Conservation (phyloP, 2,888 invertebrate genomes). For the Cephus sareptanus region DNA sequence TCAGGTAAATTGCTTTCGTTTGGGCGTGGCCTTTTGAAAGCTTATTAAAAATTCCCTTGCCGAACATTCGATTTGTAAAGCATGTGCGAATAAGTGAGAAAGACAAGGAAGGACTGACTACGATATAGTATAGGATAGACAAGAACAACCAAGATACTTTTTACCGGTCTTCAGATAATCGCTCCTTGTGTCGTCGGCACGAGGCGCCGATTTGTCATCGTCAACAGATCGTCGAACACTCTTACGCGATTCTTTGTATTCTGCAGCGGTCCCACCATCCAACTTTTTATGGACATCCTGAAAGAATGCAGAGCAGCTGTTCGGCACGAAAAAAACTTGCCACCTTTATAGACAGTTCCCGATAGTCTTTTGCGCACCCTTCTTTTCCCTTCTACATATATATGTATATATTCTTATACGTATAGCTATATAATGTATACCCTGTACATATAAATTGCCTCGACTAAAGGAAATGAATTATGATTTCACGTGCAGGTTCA, state of each 20-base stretch:
- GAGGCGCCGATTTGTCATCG: background rate
- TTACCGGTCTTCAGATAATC: background rate
- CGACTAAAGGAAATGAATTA: background rate
- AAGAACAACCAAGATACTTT: background rate
- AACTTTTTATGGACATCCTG: background rate
- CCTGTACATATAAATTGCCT: background rate
- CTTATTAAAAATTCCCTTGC: background rate
- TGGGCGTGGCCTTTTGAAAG: background rate
- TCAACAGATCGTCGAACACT: background rate
- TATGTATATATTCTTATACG: background rate
- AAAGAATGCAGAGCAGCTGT: background rate
- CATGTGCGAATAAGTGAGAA: background rate
- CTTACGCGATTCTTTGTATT: background rate
- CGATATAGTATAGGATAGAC: background rate
- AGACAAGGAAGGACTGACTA: background rate
- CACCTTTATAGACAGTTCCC: background rate
- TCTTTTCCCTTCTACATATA: background rate
- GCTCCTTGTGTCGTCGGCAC: background rate
- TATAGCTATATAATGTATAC: background rate
- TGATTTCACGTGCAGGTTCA: background rate
- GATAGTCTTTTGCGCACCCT: background rate
- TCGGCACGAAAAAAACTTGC: background rate
- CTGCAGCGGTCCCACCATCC: background rate
- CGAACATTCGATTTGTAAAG: background rate
- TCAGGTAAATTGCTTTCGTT: background rate